A percentile compares a stretch with the other conserved stretches of the same genome.
Conservation (phyloP, 2,113 vertebrate species). For the Gobiocypris rarus region DNA sequence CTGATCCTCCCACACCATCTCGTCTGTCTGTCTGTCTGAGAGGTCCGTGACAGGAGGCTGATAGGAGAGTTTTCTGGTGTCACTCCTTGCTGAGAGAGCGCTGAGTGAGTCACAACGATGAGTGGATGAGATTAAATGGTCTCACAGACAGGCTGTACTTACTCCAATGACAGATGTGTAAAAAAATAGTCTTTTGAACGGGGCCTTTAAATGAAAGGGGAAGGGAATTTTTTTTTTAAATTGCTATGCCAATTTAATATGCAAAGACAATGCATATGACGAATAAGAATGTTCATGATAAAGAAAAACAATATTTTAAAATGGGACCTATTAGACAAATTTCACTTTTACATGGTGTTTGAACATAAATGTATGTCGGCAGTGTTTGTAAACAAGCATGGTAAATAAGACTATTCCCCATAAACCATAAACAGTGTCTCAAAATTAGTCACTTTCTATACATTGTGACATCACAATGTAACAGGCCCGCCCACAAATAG, state of each 20-base stretch:
- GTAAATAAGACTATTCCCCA: too few relatives aligned
- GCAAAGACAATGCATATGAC: neutral
- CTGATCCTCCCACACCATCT: constrained; percentile 33
- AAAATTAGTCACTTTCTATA: too few relatives aligned
- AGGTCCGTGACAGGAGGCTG: constrained; percentile 60
- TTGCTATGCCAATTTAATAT: neutral
- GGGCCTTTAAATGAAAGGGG: neutral
- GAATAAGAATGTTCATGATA: neutral
- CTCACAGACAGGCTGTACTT: constrained; percentile 32
- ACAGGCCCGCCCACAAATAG: too few relatives aligned
- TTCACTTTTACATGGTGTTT: too few relatives aligned
- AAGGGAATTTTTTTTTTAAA: neutral
- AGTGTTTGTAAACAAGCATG: too few relatives aligned
- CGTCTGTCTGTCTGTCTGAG: constrained; percentile 21
- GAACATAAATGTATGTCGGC: too few relatives aligned
- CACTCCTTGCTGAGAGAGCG: constrained; percentile 43
- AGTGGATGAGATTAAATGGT: constrained; percentile 19
- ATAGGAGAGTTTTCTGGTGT: constrained; percentile 59
- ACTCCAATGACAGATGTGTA: constrained; percentile 11
- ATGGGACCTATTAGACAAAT: neutral
- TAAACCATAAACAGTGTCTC: too few relatives aligned
- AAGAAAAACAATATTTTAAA: neutral
- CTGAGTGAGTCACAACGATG: neutral
- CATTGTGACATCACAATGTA: too few relatives aligned
- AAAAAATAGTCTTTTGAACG: neutral